Conservation (phyloP, 2,113 vertebrate genomes). For the Pangasianodon gigas region DNA sequence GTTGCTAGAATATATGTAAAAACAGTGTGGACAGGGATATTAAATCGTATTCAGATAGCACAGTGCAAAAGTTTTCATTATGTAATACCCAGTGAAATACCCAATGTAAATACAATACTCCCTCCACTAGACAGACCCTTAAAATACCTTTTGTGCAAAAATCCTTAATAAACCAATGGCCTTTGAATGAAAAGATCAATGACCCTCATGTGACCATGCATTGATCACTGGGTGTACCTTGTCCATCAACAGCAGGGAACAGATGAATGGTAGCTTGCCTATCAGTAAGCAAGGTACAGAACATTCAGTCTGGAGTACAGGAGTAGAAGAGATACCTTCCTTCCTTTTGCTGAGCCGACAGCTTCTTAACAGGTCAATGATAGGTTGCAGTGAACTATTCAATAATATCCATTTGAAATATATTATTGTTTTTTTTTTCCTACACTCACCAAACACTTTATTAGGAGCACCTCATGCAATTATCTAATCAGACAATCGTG, state of each 20-base stretch:
- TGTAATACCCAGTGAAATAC: background rate
- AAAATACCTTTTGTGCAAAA: conserved; percentile 8
- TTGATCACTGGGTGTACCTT: conserved; percentile 48
- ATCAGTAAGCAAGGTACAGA: conserved; percentile 16
- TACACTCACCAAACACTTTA: background rate
- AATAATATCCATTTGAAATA: background rate
- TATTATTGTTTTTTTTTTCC: background rate
- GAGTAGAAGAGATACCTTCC: conserved; percentile 30
- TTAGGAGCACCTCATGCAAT: background rate
- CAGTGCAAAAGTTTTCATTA: background rate
- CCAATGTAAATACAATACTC: background rate
- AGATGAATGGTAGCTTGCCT: background rate
- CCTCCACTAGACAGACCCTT: background rate
- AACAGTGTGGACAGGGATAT: background rate
- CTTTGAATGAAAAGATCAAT: conserved; percentile 39
- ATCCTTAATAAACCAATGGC: background rate
- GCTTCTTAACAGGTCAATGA: background rate
- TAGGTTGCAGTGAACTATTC: background rate
- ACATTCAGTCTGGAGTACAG: conserved; percentile 43
- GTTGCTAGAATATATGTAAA: background rate
- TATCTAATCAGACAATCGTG: background rate
- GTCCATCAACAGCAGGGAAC: conserved; percentile 18
- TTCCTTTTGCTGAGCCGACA: conserved; percentile 32
- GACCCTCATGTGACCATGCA: conserved; percentile 29
- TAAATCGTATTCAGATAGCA: background rate